These are phyloP conservation scores for Anthoptus insignis DNA, from an alignment of 2,888 invertebrate genomes.

Conservation along the genomic window DNA sequence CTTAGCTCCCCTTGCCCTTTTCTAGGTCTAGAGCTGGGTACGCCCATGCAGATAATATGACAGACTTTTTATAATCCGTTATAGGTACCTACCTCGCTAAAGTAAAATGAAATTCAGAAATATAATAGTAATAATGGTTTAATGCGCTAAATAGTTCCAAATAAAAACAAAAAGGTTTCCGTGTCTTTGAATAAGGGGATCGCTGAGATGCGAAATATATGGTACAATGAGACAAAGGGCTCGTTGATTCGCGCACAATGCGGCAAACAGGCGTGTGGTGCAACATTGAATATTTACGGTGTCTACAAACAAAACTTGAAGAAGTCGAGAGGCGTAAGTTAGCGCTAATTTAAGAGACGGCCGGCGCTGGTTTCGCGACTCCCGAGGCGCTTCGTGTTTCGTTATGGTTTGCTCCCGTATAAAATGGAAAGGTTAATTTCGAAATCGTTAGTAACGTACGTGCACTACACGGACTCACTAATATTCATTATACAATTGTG, in stretches of 20 bases:
- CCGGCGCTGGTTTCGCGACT: constrained; percentile 60
- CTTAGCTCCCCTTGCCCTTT: too few relatives aligned
- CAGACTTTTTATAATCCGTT: too few relatives aligned
- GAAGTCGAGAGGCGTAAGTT: constrained; percentile 84
- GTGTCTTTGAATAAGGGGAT: constrained; percentile 36
- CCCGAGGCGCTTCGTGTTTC: constrained; percentile 56
- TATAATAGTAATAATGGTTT: constrained; percentile 19
- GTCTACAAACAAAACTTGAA: constrained; percentile 83
- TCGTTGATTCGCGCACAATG: constrained; percentile 69
- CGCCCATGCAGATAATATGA: too few relatives aligned
- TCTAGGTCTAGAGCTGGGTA: too few relatives aligned
- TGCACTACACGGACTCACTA: too few relatives aligned
- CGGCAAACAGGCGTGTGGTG: constrained; percentile 63
- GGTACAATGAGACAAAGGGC: constrained; percentile 62
- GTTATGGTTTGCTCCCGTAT: too few relatives aligned
- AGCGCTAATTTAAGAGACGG: constrained; percentile 83
- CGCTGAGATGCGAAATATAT: constrained; percentile 48
- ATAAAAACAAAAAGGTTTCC: constrained; percentile 55
- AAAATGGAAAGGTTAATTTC: constrained; percentile 37
- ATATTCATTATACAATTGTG: too few relatives aligned
- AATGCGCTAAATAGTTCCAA: constrained; percentile 46
- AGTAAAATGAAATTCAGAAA: not conserved
- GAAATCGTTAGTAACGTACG: constrained; percentile 47
- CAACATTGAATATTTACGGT: constrained; percentile 79
- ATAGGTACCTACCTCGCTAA: not conserved